A percentile compares a stretch with the other conserved stretches of the same genome.
phyloP scores from a whole-genome alignment of 2,888 invertebrate genomes.

The Pedicia rivosa region DNA sequence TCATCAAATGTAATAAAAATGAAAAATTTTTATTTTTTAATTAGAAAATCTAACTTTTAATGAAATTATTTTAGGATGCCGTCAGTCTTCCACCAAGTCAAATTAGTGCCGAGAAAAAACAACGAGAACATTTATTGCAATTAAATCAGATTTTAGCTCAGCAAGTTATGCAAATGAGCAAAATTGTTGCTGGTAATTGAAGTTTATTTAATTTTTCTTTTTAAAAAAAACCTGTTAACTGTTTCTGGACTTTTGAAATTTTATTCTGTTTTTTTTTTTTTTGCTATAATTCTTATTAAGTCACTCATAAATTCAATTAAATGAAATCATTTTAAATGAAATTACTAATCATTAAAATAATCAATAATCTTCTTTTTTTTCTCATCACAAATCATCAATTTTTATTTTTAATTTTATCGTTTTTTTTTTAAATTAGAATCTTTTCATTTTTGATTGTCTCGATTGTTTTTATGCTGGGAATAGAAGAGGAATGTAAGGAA shows the following conservation, averaged over 20 bases:
- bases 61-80: conserved; percentile 18
- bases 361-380: too few species aligned
- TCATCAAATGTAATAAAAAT: conserved; percentile 24
- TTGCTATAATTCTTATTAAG: neutral
- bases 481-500: too few species aligned
- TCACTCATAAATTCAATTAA: neutral
- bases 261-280: conserved; percentile 1
- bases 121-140: conserved; percentile 76
- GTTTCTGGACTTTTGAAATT: conserved; percentile 1
- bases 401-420: too few species aligned
- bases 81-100: conserved; percentile 45
- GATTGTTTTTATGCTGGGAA: too few species aligned
- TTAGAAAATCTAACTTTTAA: conserved; percentile 16
- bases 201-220: neutral
- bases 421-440: too few species aligned
- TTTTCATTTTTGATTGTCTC: too few species aligned
- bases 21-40: conserved; percentile 1
- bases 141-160: conserved; percentile 84
- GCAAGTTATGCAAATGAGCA: conserved; percentile 89
- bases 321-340: neutral
- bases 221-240: conserved; percentile 10
- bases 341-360: neutral
- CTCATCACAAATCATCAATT: too few species aligned
- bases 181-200: conserved; percentile 77
- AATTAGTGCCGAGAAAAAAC: conserved; percentile 68